These are phyloP conservation scores for Pseudocheirus occidentalis DNA, from an alignment of 2,797 vertebrate genomes.

Conservation along the genomic window DNA sequence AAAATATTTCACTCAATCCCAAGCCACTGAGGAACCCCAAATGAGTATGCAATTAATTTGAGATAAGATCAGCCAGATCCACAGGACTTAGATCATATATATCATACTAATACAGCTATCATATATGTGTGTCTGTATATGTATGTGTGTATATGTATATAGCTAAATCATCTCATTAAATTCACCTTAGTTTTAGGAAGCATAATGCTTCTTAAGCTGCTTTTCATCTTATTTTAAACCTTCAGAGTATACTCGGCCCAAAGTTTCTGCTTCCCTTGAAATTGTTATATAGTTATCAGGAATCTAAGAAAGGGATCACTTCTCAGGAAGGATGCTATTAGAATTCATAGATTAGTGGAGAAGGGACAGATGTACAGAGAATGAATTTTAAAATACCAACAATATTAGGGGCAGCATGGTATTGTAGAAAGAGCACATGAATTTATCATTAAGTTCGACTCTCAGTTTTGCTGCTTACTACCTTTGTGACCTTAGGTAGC, in stretches of 20 bases:
- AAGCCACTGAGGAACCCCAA: neutral
- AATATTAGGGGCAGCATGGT: constrained; percentile 7
- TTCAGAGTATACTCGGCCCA: neutral
- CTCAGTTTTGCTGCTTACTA: constrained; percentile 6
- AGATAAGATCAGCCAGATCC: too few species aligned
- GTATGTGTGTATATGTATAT: too few species aligned
- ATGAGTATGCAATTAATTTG: neutral
- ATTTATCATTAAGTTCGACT: constrained; percentile 24
- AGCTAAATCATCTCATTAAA: neutral
- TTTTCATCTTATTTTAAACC: neutral
- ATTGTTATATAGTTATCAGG: neutral
- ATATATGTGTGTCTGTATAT: too few species aligned
- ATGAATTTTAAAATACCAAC: constrained; percentile 3
- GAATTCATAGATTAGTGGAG: constrained; percentile 4
- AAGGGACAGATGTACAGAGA: constrained; percentile 31
- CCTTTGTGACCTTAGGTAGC: constrained; percentile 16
- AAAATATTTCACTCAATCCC: neutral
- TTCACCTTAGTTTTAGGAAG: neutral
- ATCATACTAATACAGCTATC: too few species aligned
- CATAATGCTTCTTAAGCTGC: neutral
- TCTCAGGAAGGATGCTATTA: constrained; percentile 20
- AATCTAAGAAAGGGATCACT: neutral
- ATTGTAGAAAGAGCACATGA: neutral
- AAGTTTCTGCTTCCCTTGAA: neutral
- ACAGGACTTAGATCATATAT: too few species aligned